Conservation (phyloP, 1,140 invertebrate genomes). For the Coenobita brevimanus region DNA sequence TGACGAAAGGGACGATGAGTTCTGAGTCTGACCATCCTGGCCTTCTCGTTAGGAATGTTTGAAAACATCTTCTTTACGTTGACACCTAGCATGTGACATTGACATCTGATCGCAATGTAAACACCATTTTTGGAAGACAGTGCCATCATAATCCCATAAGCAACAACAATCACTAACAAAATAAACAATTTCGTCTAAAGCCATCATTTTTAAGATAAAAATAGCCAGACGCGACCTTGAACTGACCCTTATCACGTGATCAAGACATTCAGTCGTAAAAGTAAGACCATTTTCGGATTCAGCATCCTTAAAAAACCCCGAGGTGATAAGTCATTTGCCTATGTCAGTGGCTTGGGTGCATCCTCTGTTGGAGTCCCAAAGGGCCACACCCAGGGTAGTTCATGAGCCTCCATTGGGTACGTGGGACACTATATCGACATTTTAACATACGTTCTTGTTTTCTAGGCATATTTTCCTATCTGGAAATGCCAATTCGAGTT, state of each 20-base stretch:
- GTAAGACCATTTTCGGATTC: conserved; percentile 4
- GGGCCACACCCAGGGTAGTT: background rate
- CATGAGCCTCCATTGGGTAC: too few relatives aligned
- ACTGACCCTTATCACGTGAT: background rate
- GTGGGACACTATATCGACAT: too few relatives aligned
- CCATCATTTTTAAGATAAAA: background rate
- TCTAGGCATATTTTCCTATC: conserved; percentile 16
- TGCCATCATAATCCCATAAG: background rate
- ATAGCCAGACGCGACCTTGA: background rate
- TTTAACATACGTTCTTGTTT: background rate
- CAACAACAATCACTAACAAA: background rate
- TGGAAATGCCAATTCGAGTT: conserved; percentile 24
- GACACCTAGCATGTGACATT: background rate
- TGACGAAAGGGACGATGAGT: background rate
- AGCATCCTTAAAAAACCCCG: background rate
- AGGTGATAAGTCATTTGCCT: background rate
- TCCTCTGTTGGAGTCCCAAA: background rate
- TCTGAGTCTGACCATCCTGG: background rate
- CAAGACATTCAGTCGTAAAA: conserved; percentile 5
- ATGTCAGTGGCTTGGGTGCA: background rate
- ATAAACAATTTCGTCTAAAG: background rate
- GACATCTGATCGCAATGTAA: background rate
- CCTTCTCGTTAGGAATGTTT: background rate
- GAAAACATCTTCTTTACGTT: background rate
- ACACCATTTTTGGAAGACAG: background rate